Base-by-base conservation (phyloP, 1,140 invertebrate species). In the Camponotus floridanus region DNA sequence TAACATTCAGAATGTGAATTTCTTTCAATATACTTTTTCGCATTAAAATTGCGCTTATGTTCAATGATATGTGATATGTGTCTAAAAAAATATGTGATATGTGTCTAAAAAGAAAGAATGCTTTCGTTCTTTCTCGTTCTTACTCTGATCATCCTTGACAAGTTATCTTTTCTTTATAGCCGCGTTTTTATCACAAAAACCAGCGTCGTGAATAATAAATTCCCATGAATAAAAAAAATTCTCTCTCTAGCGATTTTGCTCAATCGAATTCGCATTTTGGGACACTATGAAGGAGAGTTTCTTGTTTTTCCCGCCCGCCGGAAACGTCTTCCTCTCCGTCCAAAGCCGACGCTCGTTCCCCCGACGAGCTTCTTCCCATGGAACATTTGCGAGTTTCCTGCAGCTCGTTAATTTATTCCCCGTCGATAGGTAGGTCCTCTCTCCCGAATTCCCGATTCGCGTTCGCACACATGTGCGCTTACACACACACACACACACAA, bases 361-460 rank as follows among this genome's bases (percentile, higher is more conserved):
- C 7, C 61, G n/a, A 48, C 6, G 26, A 45, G 51, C 26, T 26
- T 59, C 79, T 83, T 83, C 79, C 55, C 55, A 83, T 57, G 68
- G 79, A 73, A 74, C 68, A 74, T 48, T 83, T 57, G 68, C 79
- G 64, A 65, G 42, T 86, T 71, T 79, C 86, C 59, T 78, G 57
- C 55, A 65, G 67, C 85, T 36, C 71, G 86, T 61, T 87, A 87
- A 87, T 87, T 87, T 87, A 85, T 87, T 86, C 73, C 83, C 45
- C 55, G 80, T 87, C 57, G 86, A 87, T 84, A 83, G 70, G 70
- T 84, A 45, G 68, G 70, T 78, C 55, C 45, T 45, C 76, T 80
- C 67, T 61, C 68, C 68, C 36, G 70, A 62, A 88, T 81, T 83
- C 76, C 57, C 70, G 70, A 87, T 86, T 80, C 48, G 59, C 55